These are phyloP conservation scores for Drosophila albomicans DNA, from an alignment of 1,140 invertebrate species.

Conservation along the genomic window DNA sequence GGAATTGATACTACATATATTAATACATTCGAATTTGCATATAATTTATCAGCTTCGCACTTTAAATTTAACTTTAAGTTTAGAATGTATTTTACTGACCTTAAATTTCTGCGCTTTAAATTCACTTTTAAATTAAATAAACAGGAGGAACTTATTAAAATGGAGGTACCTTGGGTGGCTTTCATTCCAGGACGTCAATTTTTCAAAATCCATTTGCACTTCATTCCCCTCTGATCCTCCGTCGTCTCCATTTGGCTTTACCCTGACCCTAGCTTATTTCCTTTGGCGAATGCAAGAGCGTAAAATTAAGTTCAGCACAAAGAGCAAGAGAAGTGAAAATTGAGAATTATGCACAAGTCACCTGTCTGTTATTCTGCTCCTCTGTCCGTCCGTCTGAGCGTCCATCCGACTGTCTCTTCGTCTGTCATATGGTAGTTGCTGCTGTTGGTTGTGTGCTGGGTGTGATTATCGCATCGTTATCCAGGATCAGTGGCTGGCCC, in stretches of 20 bases:
- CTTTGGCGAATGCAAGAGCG: conserved; percentile 66
- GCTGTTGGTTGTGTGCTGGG: conserved; percentile 49
- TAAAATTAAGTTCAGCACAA: conserved; percentile 76
- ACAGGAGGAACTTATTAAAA: conserved; percentile 63
- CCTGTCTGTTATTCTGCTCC: conserved; percentile 46
- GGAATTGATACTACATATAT: not conserved
- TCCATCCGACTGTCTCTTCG: conserved; percentile 13
- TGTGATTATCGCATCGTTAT: conserved; percentile 82
- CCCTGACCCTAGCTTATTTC: conserved; percentile 35
- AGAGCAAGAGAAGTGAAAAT: conserved; percentile 35
- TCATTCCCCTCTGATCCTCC: not conserved
- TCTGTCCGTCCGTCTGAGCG: not conserved
- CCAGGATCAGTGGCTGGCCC: conserved; percentile 72
- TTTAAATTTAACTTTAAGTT: not conserved
- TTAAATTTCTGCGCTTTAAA: conserved; percentile 1
- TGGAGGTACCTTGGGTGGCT: conserved; percentile 32
- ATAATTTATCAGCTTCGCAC: too few relatives aligned
- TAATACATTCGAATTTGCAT: not conserved
- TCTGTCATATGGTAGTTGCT: conserved; percentile 55
- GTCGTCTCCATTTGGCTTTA: not conserved
- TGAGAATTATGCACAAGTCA: conserved; percentile 77
- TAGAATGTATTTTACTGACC: not conserved
- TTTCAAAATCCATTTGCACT: conserved; percentile 29
- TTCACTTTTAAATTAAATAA: conserved; percentile 23
- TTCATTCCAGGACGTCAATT: conserved; percentile 26